phyloP scores from a whole-genome alignment of 2,113 vertebrate species.

The Clarias magur region DNA sequence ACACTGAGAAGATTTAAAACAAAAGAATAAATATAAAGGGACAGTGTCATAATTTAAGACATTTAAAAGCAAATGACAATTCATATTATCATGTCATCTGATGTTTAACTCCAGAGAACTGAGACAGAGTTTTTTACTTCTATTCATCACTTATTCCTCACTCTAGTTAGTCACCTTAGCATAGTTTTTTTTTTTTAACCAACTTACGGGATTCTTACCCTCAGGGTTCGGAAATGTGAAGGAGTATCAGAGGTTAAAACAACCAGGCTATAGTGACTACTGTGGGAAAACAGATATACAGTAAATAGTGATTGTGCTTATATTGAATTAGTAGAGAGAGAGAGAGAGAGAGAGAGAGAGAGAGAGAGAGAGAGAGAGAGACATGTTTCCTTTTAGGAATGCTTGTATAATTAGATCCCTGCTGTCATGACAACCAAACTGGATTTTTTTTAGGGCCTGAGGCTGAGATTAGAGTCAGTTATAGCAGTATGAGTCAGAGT shows the following conservation, averaged over 20 bases:
- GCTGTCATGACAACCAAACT: slow-evolving; percentile 71
- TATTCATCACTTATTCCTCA: neutral
- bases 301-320: slow-evolving; percentile 6
- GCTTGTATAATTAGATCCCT: slow-evolving; percentile 70
- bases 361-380: slow-evolving; percentile 21
- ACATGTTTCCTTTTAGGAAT: slow-evolving; percentile 64
- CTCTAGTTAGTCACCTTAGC: neutral
- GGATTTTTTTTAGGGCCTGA: slow-evolving; percentile 58
- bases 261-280: neutral
- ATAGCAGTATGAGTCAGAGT: slow-evolving; percentile 69
- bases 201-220: neutral
- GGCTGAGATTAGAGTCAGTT: slow-evolving; percentile 66
- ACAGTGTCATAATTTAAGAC: no score
- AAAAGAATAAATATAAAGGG: no score
- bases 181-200: neutral
- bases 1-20: no score
- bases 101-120: neutral
- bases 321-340: slow-evolving; percentile 30
- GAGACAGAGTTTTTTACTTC: neutral
- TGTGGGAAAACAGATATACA: slow-evolving; percentile 20
- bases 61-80: no score
- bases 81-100: neutral
- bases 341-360: slow-evolving; percentile 7
- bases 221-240: neutral
- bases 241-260: neutral